Percentiles rank a stretch among this genome's conserved stretches.
phyloP scores from a whole-genome alignment of 2,797 vertebrate species.

The Graptemys geographica region DNA sequence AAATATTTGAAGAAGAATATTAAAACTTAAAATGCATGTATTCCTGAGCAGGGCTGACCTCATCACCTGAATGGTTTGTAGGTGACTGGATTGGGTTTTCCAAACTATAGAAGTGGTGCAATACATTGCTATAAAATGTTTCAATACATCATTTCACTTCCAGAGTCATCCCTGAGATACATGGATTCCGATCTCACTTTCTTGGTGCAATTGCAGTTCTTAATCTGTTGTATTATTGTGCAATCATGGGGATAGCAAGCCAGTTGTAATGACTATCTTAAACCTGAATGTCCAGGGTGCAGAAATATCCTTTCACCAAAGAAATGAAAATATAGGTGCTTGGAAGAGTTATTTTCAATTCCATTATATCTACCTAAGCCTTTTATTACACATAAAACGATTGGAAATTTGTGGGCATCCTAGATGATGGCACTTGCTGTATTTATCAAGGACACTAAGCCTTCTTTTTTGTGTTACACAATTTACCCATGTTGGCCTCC shows the following conservation, averaged over 20 bases:
- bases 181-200: accelerated
- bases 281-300: accelerated
- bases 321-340: not conserved
- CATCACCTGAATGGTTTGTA: not conserved
- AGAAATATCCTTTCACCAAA: not conserved
- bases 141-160: accelerated
- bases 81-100: accelerated
- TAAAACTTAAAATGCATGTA: not conserved
- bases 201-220: not conserved
- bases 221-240: accelerated
- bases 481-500: not conserved
- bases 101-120: accelerated
- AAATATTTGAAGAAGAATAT: not conserved
- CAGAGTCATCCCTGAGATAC: not conserved
- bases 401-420: accelerated
- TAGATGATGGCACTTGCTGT: accelerated
- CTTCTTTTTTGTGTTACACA: not conserved
- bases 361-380: not conserved
- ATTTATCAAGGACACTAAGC: not conserved
- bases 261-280: not conserved
- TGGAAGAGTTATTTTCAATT: not conserved
- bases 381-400: not conserved
- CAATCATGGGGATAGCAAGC: not conserved
- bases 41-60: not conserved
- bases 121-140: accelerated